Evolutionary conservation across 1,140 invertebrate species (phyloP), one percentile per base, ranked within the genome.

Genomic region (Euura saliciscinereae): DNA sequence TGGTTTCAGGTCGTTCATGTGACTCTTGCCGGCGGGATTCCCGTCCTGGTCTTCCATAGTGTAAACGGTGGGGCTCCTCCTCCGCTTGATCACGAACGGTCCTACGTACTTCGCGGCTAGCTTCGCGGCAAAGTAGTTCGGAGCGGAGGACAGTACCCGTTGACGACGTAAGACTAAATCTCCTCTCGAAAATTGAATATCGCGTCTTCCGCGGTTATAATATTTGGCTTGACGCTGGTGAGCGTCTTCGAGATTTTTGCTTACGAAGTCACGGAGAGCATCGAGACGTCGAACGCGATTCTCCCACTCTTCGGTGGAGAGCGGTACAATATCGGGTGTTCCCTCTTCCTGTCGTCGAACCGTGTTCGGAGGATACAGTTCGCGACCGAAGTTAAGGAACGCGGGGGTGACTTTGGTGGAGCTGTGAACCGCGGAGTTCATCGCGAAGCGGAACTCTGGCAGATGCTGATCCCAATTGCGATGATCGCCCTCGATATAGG

Each of bases 361-460:
- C 45, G 45, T 44, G 0, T 66, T 59, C 2, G 78, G 76, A 5
- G 77, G 74, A 10, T 76, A 51, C 13, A 86, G 67, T 68, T 86
- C 82, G 66, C 84, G 68, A n/a, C 82, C 85, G 43, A 84, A 82
- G 10, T 79, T 86, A 6, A 86, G 68, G 13, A 82, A 81, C 4
- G 83, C 83, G 6, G 86, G 84, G 6, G 83, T 80, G 13, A 75
- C 69, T 70, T 78, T 70, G 3, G 84, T 80, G 0, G 78, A 74
- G 10, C 77, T 71, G 74, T 84, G 78, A 11, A 72, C 68, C 1
- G 78, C 76, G 2, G 79, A 78, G 70, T 83, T 83, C 64, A 81
- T 76, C 0, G 82, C 81, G 69, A 84, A 83, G 3, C 78, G 70
- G 43, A 84, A 78, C 2, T 77, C 71, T 6, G 69, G 59, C 7